Percentiles rank a stretch among this genome's conserved stretches.
phyloP scores from a whole-genome alignment of 2,888 invertebrate genomes.

The Pseudococcus jackbeardsleyi region DNA sequence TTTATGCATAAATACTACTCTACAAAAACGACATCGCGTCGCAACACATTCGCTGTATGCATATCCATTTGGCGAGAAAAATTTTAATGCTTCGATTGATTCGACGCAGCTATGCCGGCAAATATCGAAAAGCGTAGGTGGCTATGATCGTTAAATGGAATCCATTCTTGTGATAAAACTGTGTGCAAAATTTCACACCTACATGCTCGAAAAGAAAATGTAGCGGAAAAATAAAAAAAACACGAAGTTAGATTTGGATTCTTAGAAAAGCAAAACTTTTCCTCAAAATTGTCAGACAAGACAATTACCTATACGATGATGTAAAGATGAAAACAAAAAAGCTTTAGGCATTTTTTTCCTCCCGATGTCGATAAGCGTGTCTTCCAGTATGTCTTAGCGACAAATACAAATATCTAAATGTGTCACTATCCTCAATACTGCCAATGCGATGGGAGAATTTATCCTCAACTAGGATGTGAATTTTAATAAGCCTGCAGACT shows the following conservation, averaged over 20 bases:
- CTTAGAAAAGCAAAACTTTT: background rate
- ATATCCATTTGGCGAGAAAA: conserved; percentile 10
- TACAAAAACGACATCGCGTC: background rate
- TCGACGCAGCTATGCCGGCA: background rate
- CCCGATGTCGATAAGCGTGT: background rate
- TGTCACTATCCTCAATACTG: background rate
- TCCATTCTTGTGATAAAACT: background rate
- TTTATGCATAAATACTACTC: background rate
- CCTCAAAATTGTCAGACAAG: background rate
- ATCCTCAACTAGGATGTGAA: background rate
- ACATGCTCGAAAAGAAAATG: conserved; percentile 15
- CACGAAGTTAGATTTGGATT: background rate
- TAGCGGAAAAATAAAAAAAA: conserved; percentile 5
- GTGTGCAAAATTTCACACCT: conserved; percentile 1
- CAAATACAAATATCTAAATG: background rate
- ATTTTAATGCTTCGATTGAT: conserved; percentile 1
- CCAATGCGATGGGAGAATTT: background rate
- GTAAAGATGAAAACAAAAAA: background rate
- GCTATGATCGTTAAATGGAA: background rate
- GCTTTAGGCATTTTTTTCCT: background rate
- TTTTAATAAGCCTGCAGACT: background rate
- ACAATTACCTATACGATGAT: conserved; percentile 1
- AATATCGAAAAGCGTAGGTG: conserved; percentile 18
- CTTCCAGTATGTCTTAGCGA: background rate
- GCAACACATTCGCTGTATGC: background rate